These are phyloP conservation scores for Ceratosolen fusciceps DNA, from an alignment of 1,140 invertebrate genomes.

Conservation along the genomic window DNA sequence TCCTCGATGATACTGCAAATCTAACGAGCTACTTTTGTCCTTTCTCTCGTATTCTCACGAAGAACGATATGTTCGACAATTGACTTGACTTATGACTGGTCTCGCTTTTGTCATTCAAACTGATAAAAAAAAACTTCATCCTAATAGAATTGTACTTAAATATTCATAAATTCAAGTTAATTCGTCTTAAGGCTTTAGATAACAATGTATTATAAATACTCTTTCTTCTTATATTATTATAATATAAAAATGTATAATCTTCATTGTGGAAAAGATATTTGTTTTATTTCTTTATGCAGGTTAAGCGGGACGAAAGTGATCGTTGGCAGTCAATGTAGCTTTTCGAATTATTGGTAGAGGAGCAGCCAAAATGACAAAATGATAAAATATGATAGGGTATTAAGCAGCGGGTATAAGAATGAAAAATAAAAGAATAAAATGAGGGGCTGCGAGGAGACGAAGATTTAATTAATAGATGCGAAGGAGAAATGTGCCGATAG, in stretches of 20 bases:
- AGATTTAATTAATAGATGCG: conserved; percentile 65
- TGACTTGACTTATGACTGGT: background rate
- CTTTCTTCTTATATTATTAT: too few species aligned
- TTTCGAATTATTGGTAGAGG: too few species aligned
- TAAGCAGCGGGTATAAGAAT: background rate
- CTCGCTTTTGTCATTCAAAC: background rate
- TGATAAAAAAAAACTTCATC: background rate
- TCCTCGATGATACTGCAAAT: conserved; percentile 47
- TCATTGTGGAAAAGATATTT: too few species aligned
- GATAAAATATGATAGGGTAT: background rate
- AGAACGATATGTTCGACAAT: background rate
- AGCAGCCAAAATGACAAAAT: background rate
- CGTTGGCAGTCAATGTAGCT: too few species aligned
- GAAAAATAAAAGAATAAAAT: conserved; percentile 35
- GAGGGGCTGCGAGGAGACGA: conserved; percentile 27
- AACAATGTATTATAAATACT: too few species aligned
- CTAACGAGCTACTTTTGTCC: conserved; percentile 38
- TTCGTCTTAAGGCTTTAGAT: too few species aligned
- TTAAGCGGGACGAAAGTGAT: too few species aligned
- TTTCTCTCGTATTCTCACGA: conserved; percentile 20
- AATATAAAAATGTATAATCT: too few species aligned
- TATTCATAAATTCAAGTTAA: too few species aligned
- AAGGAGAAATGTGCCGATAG: conserved; percentile 60
- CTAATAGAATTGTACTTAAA: background rate
- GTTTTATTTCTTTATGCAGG: too few species aligned